A percentile compares a stretch with the other conserved stretches of the same genome.
Evolutionary conservation across 2,888 invertebrate species (phyloP).

Genomic region (Geophilus truncorum): DNA sequence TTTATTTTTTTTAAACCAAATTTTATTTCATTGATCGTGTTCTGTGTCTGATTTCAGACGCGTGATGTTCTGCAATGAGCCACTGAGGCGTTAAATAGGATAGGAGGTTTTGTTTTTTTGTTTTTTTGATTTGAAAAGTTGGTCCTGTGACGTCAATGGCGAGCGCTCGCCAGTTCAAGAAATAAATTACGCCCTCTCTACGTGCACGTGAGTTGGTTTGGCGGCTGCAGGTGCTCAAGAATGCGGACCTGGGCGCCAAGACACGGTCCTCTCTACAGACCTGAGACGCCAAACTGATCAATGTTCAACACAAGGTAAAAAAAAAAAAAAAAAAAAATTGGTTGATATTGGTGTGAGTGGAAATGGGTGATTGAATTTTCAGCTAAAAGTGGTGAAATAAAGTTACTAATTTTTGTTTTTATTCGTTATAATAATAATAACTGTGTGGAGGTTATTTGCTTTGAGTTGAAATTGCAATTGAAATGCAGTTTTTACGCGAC

Average conservation of each 20-base stretch:
- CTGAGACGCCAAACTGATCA: neutral
- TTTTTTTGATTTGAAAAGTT: neutral
- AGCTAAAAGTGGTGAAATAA: no score
- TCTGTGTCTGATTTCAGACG: no score
- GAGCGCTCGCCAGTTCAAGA: neutral
- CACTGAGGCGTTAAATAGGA: neutral
- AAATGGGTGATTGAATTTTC: no score
- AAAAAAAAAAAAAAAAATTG: neutral
- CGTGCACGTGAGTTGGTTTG: slow-evolving; percentile 10
- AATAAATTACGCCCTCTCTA: slow-evolving; percentile 5
- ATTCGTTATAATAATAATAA: no score
- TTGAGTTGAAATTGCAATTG: no score
- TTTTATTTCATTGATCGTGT: no score
- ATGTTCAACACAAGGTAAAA: neutral
- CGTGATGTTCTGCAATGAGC: neutral
- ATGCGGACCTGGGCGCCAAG: slow-evolving; percentile 10
- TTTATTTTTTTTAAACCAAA: no score
- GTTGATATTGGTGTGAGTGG: neutral
- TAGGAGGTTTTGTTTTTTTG: neutral
- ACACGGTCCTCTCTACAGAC: neutral
- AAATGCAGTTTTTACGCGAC: no score
- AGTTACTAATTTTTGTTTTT: no score
- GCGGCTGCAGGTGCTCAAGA: slow-evolving; percentile 5
- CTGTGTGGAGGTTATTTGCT: no score
- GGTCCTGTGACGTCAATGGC: neutral